These are phyloP conservation scores for Gasterosteus aculeatus DNA, from an alignment of 2,113 vertebrate species.

Conservation along the genomic window DNA sequence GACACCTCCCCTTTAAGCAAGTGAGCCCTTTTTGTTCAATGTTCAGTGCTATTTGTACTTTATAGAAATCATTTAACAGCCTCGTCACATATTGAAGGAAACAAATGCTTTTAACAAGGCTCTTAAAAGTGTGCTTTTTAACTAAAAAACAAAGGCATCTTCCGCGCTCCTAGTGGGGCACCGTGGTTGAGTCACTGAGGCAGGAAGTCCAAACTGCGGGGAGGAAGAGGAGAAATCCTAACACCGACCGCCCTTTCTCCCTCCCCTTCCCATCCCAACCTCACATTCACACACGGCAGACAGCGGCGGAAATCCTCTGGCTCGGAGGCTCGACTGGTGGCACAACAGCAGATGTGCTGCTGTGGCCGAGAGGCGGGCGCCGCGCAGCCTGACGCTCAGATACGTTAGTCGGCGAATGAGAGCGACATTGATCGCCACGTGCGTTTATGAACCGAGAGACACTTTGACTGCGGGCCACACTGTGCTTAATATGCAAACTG, in stretches of 20 bases:
- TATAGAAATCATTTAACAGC: background rate
- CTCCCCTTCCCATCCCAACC: background rate
- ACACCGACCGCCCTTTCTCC: background rate
- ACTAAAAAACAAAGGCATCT: slow-evolving; percentile 35
- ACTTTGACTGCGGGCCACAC: slow-evolving; percentile 3
- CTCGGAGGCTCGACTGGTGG: slow-evolving; percentile 9
- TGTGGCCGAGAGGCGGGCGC: background rate
- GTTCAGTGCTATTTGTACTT: background rate
- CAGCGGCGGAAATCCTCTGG: slow-evolving; percentile 35
- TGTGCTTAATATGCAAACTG: background rate
- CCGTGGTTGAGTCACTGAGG: slow-evolving; percentile 22
- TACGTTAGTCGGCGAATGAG: slow-evolving; percentile 18
- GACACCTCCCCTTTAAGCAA: background rate
- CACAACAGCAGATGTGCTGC: slow-evolving; percentile 8
- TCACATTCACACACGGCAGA: slow-evolving; percentile 21
- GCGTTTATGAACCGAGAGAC: slow-evolving; percentile 1
- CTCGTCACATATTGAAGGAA: background rate
- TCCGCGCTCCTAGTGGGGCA: slow-evolving; percentile 10
- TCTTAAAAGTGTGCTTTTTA: slow-evolving; percentile 1
- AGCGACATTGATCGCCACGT: slow-evolving; percentile 22
- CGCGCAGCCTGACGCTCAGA: slow-evolving; percentile 32
- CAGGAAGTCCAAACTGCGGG: slow-evolving; percentile 25
- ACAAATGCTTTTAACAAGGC: background rate
- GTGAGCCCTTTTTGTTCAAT: background rate
- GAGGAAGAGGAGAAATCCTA: slow-evolving; percentile 26